Evolutionary conservation across 2,113 vertebrate species (phyloP).

Genomic region (Pelusios castaneus): DNA sequence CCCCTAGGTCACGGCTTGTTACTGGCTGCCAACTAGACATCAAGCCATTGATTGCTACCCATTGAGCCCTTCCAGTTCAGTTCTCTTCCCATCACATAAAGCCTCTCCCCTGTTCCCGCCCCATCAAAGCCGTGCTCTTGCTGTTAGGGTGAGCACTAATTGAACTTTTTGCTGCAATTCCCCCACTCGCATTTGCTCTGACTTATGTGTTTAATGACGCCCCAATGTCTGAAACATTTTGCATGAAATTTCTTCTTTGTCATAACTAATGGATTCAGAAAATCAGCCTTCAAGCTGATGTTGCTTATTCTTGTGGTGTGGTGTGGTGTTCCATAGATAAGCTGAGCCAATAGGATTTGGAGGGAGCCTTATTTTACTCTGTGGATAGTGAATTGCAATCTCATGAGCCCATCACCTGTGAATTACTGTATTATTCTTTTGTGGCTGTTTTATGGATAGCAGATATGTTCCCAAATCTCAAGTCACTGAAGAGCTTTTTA

Average conservation of each 20-base stretch:
- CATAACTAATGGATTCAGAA: neutral
- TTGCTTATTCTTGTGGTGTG: neutral
- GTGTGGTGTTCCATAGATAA: neutral
- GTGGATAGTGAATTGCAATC: neutral
- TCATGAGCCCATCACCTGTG: too few relatives aligned
- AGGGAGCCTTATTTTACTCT: neutral
- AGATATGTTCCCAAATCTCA: neutral
- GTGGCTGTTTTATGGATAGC: neutral
- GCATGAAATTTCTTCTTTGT: neutral
- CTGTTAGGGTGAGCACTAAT: too few relatives aligned
- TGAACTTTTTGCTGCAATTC: neutral
- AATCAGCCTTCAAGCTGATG: neutral
- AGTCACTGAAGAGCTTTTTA: neutral
- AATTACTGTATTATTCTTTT: neutral
- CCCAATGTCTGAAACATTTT: neutral
- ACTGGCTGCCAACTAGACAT: too few relatives aligned
- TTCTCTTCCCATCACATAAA: neutral
- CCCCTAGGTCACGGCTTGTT: too few relatives aligned
- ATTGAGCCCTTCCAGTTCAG: neutral
- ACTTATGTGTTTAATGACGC: neutral
- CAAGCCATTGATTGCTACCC: too few relatives aligned
- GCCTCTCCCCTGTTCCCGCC: neutral
- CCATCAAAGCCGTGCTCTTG: neutral
- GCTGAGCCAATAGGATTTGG: too few relatives aligned
- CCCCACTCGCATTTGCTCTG: neutral